Base-by-base conservation (phyloP, 37 sponge, comb jelly and placozoan genomes). In the Spongia lamella region DNA sequence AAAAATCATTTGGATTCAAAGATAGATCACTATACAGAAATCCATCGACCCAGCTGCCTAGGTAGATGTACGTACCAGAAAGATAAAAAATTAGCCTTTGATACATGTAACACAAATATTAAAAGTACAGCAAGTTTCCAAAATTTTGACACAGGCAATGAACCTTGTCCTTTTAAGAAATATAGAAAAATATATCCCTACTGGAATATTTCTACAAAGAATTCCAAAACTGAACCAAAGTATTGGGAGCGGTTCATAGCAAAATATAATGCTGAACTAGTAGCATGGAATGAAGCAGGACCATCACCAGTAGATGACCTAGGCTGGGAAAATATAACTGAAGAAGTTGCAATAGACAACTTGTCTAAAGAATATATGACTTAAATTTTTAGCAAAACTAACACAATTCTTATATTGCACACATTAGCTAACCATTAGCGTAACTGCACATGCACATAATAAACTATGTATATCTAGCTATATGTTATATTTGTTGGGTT, bases 231-330 rank as follows among this genome's bases (percentile, higher is more conserved):
- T 33, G 65, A 32, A 21, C 65, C 65, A 29, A 64, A 64, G 65
- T 64, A 64, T 32, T 68, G 68, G 68, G 40, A 68, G 20, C 39
- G 68, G 68, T 38, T 68, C 26, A 20, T 68, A 21, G 68, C 36
- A 17, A 68, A 34, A 20, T 68, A 68, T 25, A 39, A 39, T 5
- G 13, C 21, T 17, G 50, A 68, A 43, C 2, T 36, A 40, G 68
- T n/a, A 5, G 26, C 6, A 39, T 68, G 47, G 47, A 43, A 5
- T 13, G 7, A 43, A 9, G 47, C 47, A 43, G 47, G 9, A 43
- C 47, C 47, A 43, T 13, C 47, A 13, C 47, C 47, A 43, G 47
- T 43, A 43, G 47, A 43, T 43, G 47, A 43, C 5, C 7, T 13
- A 43, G 47, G 47, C 5, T 43, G 47, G 47, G 9, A 43, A 13